phyloP scores from a whole-genome alignment of 2,113 vertebrate genomes.

The Hoplias malabaricus region DNA sequence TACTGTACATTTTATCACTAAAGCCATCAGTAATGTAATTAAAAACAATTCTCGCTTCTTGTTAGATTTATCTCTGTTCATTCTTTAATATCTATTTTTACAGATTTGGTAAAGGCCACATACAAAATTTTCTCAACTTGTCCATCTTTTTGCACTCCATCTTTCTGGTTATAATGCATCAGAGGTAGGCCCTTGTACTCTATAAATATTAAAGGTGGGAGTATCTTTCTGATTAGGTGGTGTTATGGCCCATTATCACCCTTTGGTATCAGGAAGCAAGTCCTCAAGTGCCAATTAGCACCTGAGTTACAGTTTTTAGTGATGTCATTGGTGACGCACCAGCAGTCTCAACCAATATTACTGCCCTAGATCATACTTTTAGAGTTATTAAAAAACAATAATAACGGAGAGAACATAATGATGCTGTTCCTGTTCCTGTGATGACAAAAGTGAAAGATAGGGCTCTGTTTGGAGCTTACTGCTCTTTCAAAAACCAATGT shows the following conservation, averaged over 20 bases:
- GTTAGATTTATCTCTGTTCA: too few relatives aligned
- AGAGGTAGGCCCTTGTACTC: not conserved
- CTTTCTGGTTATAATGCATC: not conserved
- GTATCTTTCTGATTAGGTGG: not conserved
- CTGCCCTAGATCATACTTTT: not conserved
- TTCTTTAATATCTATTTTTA: too few relatives aligned
- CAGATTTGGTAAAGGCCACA: not conserved
- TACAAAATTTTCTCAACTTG: not conserved
- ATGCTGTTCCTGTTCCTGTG: not conserved
- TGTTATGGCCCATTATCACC: not conserved
- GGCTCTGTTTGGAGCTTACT: not conserved
- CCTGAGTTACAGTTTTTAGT: not conserved
- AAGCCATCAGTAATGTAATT: too few relatives aligned
- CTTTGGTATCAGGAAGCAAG: not conserved
- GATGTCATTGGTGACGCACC: not conserved
- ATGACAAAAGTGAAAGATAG: not conserved
- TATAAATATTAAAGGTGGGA: conserved; percentile 1
- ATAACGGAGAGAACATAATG: not conserved
- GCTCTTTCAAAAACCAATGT: not conserved
- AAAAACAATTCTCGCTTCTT: too few relatives aligned
- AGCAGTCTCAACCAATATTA: not conserved
- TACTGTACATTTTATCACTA: too few relatives aligned
- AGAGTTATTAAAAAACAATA: too few relatives aligned
- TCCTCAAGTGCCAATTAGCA: not conserved
- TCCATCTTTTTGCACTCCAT: not conserved